Conservation (phyloP, 2,113 vertebrate genomes). For the Ranitomeya variabilis region DNA sequence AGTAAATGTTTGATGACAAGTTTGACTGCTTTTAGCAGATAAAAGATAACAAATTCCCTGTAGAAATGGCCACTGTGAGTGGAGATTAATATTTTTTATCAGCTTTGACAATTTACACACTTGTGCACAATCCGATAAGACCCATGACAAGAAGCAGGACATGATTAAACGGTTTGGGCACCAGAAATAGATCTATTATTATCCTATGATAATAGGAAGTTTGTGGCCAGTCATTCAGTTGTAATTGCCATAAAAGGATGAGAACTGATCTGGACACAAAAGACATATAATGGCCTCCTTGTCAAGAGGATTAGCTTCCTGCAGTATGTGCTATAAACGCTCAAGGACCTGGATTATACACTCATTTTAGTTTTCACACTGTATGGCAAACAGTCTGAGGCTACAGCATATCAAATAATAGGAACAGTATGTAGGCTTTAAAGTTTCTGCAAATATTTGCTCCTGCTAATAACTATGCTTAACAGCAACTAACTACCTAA, state of each 20-base stretch:
- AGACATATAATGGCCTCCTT: constrained; percentile 5
- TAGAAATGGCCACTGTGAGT: not conserved
- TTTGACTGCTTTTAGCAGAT: not conserved
- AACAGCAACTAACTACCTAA: no score
- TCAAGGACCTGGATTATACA: not conserved
- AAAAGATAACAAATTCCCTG: not conserved
- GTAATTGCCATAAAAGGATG: constrained; percentile 51
- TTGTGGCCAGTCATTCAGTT: constrained; percentile 35
- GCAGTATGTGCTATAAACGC: not conserved
- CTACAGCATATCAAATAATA: not conserved
- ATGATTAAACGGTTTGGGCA: constrained; percentile 10
- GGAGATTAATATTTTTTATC: constrained; percentile 18
- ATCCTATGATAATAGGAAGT: constrained; percentile 40
- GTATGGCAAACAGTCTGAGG: not conserved
- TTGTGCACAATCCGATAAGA: constrained; percentile 13
- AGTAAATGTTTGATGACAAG: not conserved
- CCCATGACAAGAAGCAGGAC: constrained; percentile 5
- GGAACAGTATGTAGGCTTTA: not conserved
- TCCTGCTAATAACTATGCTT: not conserved
- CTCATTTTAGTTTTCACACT: not conserved
- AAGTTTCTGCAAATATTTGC: not conserved
- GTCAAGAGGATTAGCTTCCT: constrained; percentile 13
- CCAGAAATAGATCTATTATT: constrained; percentile 56
- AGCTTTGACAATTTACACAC: constrained; percentile 25
- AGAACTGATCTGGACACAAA: constrained; percentile 19